Percentiles rank a stretch among this genome's conserved stretches.
These are phyloP conservation scores for Anarrhichthys ocellatus DNA, from an alignment of 2,113 vertebrate genomes.

Conservation along the genomic window DNA sequence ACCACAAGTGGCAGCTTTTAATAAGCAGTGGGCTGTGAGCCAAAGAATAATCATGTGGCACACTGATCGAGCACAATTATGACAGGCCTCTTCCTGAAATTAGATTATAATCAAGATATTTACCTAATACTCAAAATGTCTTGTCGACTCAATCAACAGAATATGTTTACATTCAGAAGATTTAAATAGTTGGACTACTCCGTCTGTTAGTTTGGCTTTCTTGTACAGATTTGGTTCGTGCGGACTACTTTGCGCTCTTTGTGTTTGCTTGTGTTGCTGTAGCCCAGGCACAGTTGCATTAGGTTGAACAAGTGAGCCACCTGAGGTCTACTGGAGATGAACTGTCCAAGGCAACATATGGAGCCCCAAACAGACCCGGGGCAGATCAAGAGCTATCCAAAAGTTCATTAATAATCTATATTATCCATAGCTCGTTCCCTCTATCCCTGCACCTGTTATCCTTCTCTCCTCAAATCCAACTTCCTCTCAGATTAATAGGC, in stretches of 20 bases:
- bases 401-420: constrained; percentile 80
- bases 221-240: constrained; percentile 2
- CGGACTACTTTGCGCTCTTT: neutral
- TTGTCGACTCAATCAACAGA: constrained; percentile 51
- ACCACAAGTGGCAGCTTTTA: constrained; percentile 48
- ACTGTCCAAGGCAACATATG: constrained; percentile 73
- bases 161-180: constrained; percentile 43
- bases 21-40: constrained; percentile 29
- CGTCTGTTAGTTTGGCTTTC: neutral
- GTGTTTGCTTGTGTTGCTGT: neutral
- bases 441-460: constrained; percentile 80
- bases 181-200: constrained; percentile 35
- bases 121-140: constrained; percentile 45
- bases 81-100: constrained; percentile 35
- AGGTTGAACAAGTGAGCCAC: constrained; percentile 53
- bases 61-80: constrained; percentile 43
- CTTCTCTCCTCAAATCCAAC: constrained; percentile 64
- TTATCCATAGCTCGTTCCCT: constrained; percentile 70
- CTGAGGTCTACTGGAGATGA: constrained; percentile 60
- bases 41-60: constrained; percentile 42
- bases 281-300: constrained; percentile 21
- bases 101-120: constrained; percentile 43
- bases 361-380: constrained; percentile 67
- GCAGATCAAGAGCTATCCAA: constrained; percentile 66
- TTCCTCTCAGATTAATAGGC: constrained; percentile 80